Conservation (phyloP, 2,888 invertebrate species). For the Andrena hattorfiana region DNA sequence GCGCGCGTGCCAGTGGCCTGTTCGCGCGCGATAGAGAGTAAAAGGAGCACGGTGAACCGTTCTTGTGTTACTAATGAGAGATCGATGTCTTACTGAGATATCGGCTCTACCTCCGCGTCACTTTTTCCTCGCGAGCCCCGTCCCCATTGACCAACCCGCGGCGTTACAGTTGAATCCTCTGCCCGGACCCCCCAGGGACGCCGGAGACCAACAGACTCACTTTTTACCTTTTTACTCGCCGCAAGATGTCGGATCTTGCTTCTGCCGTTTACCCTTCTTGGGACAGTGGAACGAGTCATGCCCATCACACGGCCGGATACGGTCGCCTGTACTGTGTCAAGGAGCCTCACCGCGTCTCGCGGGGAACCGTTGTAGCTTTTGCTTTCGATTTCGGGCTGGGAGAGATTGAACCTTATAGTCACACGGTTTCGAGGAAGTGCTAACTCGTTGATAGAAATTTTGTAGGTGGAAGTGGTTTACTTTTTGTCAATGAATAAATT, state of each 20-base stretch:
- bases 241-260: constrained; percentile 58
- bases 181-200: constrained; percentile 53
- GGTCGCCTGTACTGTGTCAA: not conserved
- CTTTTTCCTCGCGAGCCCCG: constrained; percentile 8
- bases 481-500: too few relatives aligned
- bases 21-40: constrained; percentile 42
- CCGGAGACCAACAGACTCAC: constrained; percentile 42
- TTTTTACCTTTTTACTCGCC: constrained; percentile 63
- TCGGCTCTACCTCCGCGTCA: constrained; percentile 42
- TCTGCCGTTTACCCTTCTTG: constrained; percentile 25
- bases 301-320: not conserved
- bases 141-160: not conserved
- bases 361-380: not conserved
- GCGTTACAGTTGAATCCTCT: constrained; percentile 30
- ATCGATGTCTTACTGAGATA: constrained; percentile 79
- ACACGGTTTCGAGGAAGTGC: too few relatives aligned
- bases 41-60: constrained; percentile 46
- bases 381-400: not conserved
- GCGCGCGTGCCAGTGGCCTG: constrained; percentile 19
- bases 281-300: constrained; percentile 50
- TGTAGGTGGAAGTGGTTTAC: too few relatives aligned
- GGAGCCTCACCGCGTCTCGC: not conserved
- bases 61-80: constrained; percentile 74
- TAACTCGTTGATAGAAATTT: too few relatives aligned
- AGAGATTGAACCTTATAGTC: too few relatives aligned